Percentiles rank a stretch among this genome's conserved stretches.
Conservation (phyloP, 2,113 vertebrate species). For the Aleadryas rufinucha region DNA sequence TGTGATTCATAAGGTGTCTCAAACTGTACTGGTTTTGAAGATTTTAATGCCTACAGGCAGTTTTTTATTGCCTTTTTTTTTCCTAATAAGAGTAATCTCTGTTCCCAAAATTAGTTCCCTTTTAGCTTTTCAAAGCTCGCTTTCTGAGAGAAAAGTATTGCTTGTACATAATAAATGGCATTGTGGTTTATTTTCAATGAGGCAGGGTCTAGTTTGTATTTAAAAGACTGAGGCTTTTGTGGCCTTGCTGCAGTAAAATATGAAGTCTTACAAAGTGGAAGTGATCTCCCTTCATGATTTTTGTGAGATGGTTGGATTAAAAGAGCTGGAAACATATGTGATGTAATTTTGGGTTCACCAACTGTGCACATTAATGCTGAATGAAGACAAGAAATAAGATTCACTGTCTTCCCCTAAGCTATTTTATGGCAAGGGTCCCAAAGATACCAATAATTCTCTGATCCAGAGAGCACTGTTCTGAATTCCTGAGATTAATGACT, state of each 20-base stretch:
- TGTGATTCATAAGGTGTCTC: neutral
- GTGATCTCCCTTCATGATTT: neutral
- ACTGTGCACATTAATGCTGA: neutral
- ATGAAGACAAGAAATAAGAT: neutral
- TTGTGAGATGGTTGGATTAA: neutral
- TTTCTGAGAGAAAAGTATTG: neutral
- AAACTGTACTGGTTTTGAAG: neutral
- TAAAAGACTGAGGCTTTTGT: neutral
- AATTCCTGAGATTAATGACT: neutral
- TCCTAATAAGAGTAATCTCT: neutral
- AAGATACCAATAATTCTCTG: neutral
- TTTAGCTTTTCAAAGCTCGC: neutral
- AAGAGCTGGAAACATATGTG: neutral
- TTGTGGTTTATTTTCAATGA: neutral
- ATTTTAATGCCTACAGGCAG: neutral
- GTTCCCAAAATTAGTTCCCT: neutral
- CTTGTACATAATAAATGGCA: neutral
- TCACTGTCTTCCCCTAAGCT: neutral
- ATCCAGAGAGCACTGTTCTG: neutral
- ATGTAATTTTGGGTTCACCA: neutral
- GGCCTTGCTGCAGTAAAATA: slow-evolving; percentile 3
- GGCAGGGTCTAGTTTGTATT: neutral
- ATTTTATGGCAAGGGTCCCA: neutral
- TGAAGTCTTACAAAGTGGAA: neutral
- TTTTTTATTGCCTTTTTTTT: neutral